A percentile compares a stretch with the other conserved stretches of the same genome.
These are phyloP conservation scores for Melanophora roralis DNA, from an alignment of 2,888 invertebrate species.

Conservation along the genomic window DNA sequence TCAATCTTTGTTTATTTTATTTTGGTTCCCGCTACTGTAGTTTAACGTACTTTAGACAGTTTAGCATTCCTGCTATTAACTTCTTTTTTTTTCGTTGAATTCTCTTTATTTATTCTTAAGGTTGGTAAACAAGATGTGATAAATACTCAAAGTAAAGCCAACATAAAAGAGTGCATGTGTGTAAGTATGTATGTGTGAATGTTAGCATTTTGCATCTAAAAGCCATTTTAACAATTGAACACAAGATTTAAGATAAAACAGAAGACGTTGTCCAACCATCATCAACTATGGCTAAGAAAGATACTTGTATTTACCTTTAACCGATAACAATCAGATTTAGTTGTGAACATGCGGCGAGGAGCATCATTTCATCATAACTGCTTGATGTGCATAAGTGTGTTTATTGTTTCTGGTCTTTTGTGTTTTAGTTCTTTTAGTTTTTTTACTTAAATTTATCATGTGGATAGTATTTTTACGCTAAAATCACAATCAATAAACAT, in stretches of 20 bases:
- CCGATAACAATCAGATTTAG: slow-evolving; percentile 53
- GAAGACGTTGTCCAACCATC: slow-evolving; percentile 41
- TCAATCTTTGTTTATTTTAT: too few relatives aligned
- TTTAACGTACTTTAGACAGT: too few relatives aligned
- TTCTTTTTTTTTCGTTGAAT: too few relatives aligned
- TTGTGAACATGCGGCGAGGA: slow-evolving; percentile 30
- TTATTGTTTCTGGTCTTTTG: too few relatives aligned
- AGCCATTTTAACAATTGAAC: slow-evolving; percentile 54
- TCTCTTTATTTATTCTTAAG: too few relatives aligned
- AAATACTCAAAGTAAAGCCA: neutral
- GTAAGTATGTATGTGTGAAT: neutral
- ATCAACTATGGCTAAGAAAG: slow-evolving; percentile 32
- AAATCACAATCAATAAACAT: too few relatives aligned
- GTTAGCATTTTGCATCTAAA: slow-evolving; percentile 40
- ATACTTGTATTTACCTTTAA: slow-evolving; percentile 29
- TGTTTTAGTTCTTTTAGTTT: too few relatives aligned
- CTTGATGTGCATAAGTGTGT: too few relatives aligned
- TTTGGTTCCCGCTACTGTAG: too few relatives aligned
- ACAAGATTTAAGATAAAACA: slow-evolving; percentile 49
- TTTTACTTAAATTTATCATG: too few relatives aligned
- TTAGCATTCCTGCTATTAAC: too few relatives aligned
- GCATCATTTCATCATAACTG: slow-evolving; percentile 20
- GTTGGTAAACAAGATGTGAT: neutral
- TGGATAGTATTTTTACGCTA: too few relatives aligned
- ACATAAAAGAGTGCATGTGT: neutral